Percentiles rank a stretch among this genome's conserved stretches.
Conservation (phyloP, 2,113 vertebrate species). For the Oncorhynchus masou region DNA sequence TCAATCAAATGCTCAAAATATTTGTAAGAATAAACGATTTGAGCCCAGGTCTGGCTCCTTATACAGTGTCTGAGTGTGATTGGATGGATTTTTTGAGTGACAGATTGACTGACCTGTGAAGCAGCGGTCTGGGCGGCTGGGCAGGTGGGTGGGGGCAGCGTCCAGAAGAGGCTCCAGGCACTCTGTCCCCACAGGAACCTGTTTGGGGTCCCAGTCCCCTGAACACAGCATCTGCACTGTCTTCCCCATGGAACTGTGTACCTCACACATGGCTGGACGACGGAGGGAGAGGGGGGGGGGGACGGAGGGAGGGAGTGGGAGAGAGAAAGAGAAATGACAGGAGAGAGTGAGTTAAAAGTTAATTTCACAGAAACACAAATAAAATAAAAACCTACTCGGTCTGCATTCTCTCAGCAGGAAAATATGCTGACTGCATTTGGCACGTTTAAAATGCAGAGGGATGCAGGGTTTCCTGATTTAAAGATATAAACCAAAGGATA, state of each 20-base stretch:
- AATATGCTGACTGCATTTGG: slow-evolving; percentile 15
- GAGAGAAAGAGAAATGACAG: no score
- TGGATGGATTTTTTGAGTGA: neutral
- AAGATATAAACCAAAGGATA: slow-evolving; percentile 34
- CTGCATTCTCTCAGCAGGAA: slow-evolving; percentile 5
- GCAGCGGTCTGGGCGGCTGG: slow-evolving; percentile 76
- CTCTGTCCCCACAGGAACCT: slow-evolving; percentile 69
- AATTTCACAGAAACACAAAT: neutral
- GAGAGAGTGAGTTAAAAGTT: neutral
- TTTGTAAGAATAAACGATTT: no score
- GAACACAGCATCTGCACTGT: slow-evolving; percentile 83
- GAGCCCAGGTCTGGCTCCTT: neutral
- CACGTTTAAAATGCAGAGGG: slow-evolving; percentile 13
- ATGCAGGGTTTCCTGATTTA: slow-evolving; percentile 50
- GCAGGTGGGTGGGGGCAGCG: slow-evolving; percentile 70
- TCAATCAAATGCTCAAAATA: neutral
- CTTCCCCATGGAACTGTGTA: slow-evolving; percentile 81
- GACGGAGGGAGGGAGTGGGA: neutral
- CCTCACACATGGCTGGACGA: slow-evolving; percentile 81
- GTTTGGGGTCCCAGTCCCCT: slow-evolving; percentile 76
- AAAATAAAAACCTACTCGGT: slow-evolving; percentile 21
- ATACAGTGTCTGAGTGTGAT: neutral
- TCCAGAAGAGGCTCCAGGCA: slow-evolving; percentile 84
- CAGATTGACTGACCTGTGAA: slow-evolving; percentile 81
- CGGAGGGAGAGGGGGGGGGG: slow-evolving; percentile 1